phyloP scores from a whole-genome alignment of 1,140 invertebrate species.

The Ridgeia piscesae region DNA sequence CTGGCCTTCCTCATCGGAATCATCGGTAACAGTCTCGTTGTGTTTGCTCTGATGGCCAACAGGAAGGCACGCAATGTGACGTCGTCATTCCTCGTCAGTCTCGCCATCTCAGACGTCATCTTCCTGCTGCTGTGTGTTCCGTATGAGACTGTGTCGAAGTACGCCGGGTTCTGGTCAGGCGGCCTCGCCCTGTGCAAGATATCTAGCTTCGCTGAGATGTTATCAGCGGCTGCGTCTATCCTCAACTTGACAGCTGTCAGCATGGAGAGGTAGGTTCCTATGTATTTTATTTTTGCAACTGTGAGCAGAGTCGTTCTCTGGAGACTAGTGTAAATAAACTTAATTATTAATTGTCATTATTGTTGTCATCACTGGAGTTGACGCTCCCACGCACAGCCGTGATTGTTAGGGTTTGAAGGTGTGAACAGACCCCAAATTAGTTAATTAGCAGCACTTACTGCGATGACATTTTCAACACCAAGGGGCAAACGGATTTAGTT shows the following conservation, averaged over 20 bases:
- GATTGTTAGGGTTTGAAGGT: background rate
- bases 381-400: background rate
- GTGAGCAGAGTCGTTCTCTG: too few species aligned
- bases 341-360: too few species aligned
- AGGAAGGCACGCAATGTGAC: constrained; percentile 84
- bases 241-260: constrained; percentile 56
- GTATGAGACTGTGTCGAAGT: constrained; percentile 84
- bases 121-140: constrained; percentile 87
- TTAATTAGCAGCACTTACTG: background rate
- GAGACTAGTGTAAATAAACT: too few species aligned
- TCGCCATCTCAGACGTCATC: constrained; percentile 86
- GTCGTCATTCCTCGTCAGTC: constrained; percentile 89
- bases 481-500: background rate
- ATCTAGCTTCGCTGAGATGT: constrained; percentile 51
- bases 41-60: constrained; percentile 82
- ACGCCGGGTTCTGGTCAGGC: constrained; percentile 75
- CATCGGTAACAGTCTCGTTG: constrained; percentile 83
- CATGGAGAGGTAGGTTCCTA: constrained; percentile 57
- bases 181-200: constrained; percentile 67
- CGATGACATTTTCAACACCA: too few species aligned
- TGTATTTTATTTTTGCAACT: too few species aligned
- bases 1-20: constrained; percentile 76
- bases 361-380: background rate
- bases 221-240: constrained; percentile 50
- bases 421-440: background rate